Conservation (phyloP, 2,797 vertebrate species). For the Notoglanidium macrostoma region DNA sequence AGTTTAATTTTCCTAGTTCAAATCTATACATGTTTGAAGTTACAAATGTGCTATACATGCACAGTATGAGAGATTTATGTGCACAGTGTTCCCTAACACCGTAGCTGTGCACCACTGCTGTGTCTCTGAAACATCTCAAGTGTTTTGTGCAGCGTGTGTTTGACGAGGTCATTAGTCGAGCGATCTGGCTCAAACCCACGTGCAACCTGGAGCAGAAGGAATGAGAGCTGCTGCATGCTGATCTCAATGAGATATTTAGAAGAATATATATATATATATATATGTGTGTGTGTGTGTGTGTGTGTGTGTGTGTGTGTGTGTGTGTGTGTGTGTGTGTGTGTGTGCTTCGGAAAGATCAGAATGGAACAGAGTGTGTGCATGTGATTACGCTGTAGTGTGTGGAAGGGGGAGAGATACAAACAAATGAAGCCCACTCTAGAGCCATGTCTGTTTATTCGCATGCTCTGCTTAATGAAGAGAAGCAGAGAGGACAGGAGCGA, state of each 20-base stretch:
- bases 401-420: background rate
- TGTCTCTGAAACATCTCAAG: background rate
- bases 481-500: background rate
- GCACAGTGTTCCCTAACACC: background rate
- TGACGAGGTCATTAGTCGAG: conserved; percentile 30
- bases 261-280: too few species aligned
- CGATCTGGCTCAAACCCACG: background rate
- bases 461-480: conserved; percentile 9
- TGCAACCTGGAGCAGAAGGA: conserved; percentile 14
- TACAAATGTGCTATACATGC: background rate
- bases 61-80: background rate
- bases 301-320: background rate
- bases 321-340: background rate
- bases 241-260: conserved; percentile 12
- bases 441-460: background rate
- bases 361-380: background rate
- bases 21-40: background rate
- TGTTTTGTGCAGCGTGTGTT: background rate
- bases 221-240: background rate
- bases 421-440: background rate
- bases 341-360: background rate
- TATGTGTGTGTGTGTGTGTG: background rate
- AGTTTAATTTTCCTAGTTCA: background rate
- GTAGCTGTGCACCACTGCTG: background rate
- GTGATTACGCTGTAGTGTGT: background rate